Base-by-base conservation (phyloP, 2,797 vertebrate genomes). In the Lepus townsendii region DNA sequence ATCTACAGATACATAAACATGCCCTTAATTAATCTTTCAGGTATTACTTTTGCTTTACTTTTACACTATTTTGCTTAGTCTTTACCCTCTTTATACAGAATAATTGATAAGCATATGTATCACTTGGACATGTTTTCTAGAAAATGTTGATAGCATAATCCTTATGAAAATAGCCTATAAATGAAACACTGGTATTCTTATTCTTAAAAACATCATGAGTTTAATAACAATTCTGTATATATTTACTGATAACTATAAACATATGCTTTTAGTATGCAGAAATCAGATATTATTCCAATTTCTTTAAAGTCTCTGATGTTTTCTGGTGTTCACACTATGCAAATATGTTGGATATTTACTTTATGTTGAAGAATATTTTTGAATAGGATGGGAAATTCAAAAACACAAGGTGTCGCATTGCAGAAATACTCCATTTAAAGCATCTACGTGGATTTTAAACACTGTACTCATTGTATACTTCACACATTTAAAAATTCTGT, bases 281-380 rank as follows among this genome's bases (percentile, higher is more conserved):
- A 68, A 87, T 77, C 2, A 88, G 20, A 94, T 52, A 63, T 94
- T 91, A 79, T 90, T 82, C 12, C 3, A 83, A 5, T 83, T 76
- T 83, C 32, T 86, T 83, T 63, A 60, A 60, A 73, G 26, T 83
- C 42, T 75, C 71, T 92, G 60, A 42, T 83, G 66, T 84, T 95
- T 95, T 62, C 72, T 86, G 80, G 7, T 83, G 71, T 95, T 94
- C 35, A 50, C 76, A 77, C 85, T 82, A 80, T 89, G 92, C 83
- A 90, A 95, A 92, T 91, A 93, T 73, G 91, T 71, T 78, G 60
- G 78, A 60, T 19, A 83, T 96, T 96, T 92, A 92, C 93, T 96
- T 95, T 96, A 93, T 95, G 94, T 96, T 96, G 85, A 95, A 60
- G 85, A 54, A 79, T 95, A 96, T 83, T 93, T 97, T 94, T 94